Percentiles rank a stretch among this genome's conserved stretches.
Evolutionary conservation across 1,140 invertebrate genomes (phyloP).

Genomic region (Drosophila kurseongensis): DNA sequence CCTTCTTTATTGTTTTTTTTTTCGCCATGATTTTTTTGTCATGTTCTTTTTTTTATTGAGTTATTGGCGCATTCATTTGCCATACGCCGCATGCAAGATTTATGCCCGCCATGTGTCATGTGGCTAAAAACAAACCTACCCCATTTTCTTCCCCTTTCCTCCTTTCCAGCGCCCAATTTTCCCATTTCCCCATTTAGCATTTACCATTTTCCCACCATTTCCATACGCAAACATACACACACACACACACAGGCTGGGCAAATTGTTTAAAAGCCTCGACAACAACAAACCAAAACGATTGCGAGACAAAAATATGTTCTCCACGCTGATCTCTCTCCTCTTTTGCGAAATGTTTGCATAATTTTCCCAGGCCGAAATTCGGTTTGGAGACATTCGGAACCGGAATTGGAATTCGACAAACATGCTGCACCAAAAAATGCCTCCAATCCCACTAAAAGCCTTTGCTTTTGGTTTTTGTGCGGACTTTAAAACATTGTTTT

Average conservation of each 20-base stretch:
- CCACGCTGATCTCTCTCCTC: constrained; percentile 20
- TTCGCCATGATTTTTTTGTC: constrained; percentile 26
- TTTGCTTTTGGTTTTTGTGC: background rate
- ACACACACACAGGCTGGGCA: constrained; percentile 19
- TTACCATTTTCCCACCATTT: constrained; percentile 41
- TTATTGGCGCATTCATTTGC: constrained; percentile 83
- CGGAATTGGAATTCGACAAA: constrained; percentile 26
- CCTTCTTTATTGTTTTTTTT: constrained; percentile 31
- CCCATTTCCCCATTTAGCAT: constrained; percentile 34
- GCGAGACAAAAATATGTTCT: constrained; percentile 44
- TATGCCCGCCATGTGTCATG: constrained; percentile 80
- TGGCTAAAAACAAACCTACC: constrained; percentile 65
- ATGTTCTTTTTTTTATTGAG: constrained; percentile 58
- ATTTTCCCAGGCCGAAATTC: constrained; percentile 41
- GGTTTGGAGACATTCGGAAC: constrained; percentile 33
- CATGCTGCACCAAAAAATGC: constrained; percentile 18
- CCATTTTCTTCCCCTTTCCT: background rate
- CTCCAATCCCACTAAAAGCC: constrained; percentile 15
- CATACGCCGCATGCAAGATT: constrained; percentile 79
- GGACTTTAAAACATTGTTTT: background rate
- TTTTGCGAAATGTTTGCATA: constrained; percentile 23
- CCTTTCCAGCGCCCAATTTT: background rate
- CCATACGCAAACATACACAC: constrained; percentile 14
- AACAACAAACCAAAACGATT: constrained; percentile 42
- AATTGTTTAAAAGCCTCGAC: constrained; percentile 56